Conservation (phyloP, 2,888 invertebrate species). For the Papilio protenor region DNA sequence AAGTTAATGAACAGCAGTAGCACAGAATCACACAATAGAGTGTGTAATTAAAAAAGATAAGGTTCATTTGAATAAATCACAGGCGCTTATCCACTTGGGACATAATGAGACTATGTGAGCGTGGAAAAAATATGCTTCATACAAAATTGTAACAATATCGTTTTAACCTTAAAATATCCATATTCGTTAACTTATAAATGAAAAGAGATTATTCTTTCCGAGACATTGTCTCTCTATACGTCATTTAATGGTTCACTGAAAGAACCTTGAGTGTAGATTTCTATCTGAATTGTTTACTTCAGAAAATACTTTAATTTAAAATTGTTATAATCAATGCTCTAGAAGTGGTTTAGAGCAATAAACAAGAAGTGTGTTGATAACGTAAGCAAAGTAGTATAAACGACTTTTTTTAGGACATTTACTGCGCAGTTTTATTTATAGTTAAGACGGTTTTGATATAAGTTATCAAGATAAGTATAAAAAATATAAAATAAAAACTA, state of each 20-base stretch:
- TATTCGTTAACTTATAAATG: background rate
- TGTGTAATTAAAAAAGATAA: slow-evolving; percentile 24
- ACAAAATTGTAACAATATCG: background rate
- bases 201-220: background rate
- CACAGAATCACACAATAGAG: slow-evolving; percentile 7
- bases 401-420: too few species aligned
- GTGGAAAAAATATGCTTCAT: background rate
- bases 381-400: too few species aligned
- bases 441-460: background rate
- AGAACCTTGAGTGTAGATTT: too few species aligned
- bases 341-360: too few species aligned
- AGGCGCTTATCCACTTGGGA: background rate
- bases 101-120: background rate
- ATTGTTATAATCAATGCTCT: too few species aligned
- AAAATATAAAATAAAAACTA: background rate
- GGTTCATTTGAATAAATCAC: slow-evolving; percentile 17
- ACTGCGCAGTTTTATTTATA: too few species aligned
- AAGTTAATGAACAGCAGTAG: slow-evolving; percentile 1
- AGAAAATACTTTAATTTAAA: too few species aligned
- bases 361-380: too few species aligned
- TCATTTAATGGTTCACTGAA: too few species aligned
- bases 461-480: background rate
- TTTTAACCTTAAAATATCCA: background rate
- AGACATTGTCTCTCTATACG: too few species aligned
- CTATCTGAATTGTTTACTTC: too few species aligned